phyloP scores from a whole-genome alignment of 2,888 invertebrate species.

The Pterostichus niger region DNA sequence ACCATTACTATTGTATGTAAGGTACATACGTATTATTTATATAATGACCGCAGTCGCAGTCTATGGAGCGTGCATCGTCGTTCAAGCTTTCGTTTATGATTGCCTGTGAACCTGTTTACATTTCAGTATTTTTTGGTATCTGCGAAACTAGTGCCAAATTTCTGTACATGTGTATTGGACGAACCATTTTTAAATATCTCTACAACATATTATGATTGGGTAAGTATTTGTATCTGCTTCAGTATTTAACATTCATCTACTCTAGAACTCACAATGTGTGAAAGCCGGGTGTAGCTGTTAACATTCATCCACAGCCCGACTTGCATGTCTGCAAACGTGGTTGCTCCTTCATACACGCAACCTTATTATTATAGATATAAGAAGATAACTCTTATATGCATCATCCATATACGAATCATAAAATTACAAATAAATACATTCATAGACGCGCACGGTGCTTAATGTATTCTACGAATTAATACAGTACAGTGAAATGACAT shows the following conservation, averaged over 20 bases:
- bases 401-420: no score
- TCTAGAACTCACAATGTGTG: no score
- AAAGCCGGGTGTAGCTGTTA: no score
- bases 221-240: conserved; percentile 19
- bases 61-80: conserved; percentile 58
- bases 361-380: neutral
- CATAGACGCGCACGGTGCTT: neutral
- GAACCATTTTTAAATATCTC: conserved; percentile 51
- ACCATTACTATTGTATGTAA: conserved; percentile 58
- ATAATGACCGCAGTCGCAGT: conserved; percentile 66
- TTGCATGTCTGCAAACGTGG: neutral
- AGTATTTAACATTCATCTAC: neutral
- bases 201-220: conserved; percentile 57
- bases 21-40: conserved; percentile 65
- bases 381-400: no score
- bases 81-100: conserved; percentile 63
- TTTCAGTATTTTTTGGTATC: conserved; percentile 55
- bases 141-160: conserved; percentile 56
- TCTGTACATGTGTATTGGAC: conserved; percentile 58
- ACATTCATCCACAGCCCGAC: neutral
- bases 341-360: neutral
- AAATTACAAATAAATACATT: neutral
- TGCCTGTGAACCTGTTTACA: conserved; percentile 55
- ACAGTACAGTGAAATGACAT: conserved; percentile 41
- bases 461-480: conserved; percentile 51